Percentiles rank a stretch among this genome's conserved stretches.
Evolutionary conservation across 2,888 invertebrate genomes (phyloP).

Genomic region (Metalampra italica): DNA sequence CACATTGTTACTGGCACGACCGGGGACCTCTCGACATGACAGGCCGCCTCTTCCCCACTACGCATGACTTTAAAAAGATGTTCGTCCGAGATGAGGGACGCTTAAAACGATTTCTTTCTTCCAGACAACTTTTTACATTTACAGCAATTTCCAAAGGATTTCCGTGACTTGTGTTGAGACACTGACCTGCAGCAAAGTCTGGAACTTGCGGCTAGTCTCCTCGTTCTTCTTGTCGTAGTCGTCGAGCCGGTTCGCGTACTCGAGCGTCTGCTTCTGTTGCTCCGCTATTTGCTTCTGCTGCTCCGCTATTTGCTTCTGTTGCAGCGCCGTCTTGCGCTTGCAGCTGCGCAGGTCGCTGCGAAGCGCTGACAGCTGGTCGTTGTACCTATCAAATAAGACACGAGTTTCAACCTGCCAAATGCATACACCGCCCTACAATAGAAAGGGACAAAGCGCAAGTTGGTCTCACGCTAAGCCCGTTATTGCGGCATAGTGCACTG

Average conservation of each 20-base stretch:
- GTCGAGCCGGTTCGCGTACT: slow-evolving; percentile 90
- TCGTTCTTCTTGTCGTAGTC: slow-evolving; percentile 95
- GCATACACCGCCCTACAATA: neutral
- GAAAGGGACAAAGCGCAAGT: too few relatives aligned
- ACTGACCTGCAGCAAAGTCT: slow-evolving; percentile 87
- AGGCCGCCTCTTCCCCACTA: too few relatives aligned
- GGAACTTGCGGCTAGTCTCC: slow-evolving; percentile 92
- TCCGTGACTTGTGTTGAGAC: too few relatives aligned
- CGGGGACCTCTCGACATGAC: too few relatives aligned
- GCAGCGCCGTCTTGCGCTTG: slow-evolving; percentile 89
- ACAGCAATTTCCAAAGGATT: too few relatives aligned
- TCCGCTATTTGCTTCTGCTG: slow-evolving; percentile 85
- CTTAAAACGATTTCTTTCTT: too few relatives aligned
- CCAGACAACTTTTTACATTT: too few relatives aligned
- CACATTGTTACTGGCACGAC: too few relatives aligned
- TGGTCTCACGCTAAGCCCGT: too few relatives aligned
- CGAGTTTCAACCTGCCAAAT: neutral
- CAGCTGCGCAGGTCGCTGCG: slow-evolving; percentile 88
- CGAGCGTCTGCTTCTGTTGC: slow-evolving; percentile 86
- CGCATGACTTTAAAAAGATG: too few relatives aligned
- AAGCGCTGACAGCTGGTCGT: slow-evolving; percentile 87
- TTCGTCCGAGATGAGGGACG: too few relatives aligned
- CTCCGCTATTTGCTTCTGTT: slow-evolving; percentile 90
- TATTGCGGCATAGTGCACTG: too few relatives aligned
- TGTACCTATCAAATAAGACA: slow-evolving; percentile 76